phyloP scores from a whole-genome alignment of 1,140 invertebrate genomes.

The Geopemphigus sp. region DNA sequence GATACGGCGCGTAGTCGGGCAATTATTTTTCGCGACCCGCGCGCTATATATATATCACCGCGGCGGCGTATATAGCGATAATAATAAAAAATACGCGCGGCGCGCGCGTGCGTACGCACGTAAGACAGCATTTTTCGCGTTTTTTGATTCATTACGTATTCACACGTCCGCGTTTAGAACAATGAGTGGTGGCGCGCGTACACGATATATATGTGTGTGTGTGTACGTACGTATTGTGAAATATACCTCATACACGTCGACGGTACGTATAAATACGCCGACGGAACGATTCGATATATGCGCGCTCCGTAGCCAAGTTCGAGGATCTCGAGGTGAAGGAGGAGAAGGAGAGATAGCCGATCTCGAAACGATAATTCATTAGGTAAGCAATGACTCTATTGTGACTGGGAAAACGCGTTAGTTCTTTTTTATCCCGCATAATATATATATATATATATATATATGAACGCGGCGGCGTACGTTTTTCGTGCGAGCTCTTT shows the following conservation, averaged over 20 bases:
- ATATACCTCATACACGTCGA: too few species aligned
- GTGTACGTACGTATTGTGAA: too few species aligned
- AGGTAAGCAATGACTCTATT: conserved; percentile 41
- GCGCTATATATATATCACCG: neutral
- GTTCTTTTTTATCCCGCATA: conserved; percentile 4
- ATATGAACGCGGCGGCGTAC: neutral
- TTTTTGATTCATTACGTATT: conserved; percentile 36
- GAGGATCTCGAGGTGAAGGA: neutral
- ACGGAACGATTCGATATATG: neutral
- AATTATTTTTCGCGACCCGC: too few species aligned
- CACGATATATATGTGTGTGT: too few species aligned
- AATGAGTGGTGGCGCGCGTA: neutral
- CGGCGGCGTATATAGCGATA: too few species aligned
- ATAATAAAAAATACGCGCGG: too few species aligned
- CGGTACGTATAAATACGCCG: neutral
- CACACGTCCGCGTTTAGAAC: conserved; percentile 25
- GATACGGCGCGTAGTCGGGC: too few species aligned
- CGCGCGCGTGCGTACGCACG: too few species aligned
- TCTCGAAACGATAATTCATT: conserved; percentile 46
- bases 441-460: too few species aligned
- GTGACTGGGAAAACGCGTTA: conserved; percentile 40
- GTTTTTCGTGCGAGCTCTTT: conserved; percentile 5
- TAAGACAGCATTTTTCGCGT: conserved; percentile 30
- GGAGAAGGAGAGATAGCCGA: conserved; percentile 21
- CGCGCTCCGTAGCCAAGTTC: too few species aligned